Conservation (phyloP, 1,140 invertebrate species). For the Octopus sinensis region DNA sequence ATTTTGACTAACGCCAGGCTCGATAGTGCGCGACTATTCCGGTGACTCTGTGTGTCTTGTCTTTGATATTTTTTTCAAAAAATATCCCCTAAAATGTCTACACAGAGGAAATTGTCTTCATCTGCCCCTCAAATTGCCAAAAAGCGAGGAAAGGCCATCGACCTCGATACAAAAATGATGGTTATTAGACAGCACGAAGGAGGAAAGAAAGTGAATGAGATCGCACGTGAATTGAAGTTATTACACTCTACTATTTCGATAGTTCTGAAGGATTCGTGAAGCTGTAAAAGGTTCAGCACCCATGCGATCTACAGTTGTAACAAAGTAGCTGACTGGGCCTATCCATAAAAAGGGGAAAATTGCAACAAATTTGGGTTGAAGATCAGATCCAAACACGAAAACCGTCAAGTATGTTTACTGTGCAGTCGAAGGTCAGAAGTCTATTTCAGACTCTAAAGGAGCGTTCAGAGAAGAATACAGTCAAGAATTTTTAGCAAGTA, state of each 20-base stretch:
- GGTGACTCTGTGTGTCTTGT: no score
- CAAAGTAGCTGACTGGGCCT: background rate
- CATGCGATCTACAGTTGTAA: background rate
- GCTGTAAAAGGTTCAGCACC: conserved; percentile 1
- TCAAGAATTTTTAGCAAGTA: background rate
- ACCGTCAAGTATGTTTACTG: background rate
- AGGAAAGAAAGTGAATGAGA: no score
- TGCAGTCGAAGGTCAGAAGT: conserved; percentile 1
- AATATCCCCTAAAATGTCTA: no score
- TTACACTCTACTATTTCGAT: background rate
- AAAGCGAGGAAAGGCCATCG: no score
- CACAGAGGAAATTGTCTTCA: no score
- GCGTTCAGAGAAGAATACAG: background rate
- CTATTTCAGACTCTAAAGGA: conserved; percentile 1
- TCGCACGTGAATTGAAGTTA: background rate
- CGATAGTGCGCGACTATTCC: no score
- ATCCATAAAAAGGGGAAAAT: background rate
- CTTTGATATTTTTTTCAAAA: no score
- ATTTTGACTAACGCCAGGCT: no score
- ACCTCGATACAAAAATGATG: no score
- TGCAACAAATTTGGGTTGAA: background rate
- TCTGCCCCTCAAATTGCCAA: no score
- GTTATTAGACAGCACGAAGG: no score
- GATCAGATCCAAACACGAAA: background rate
- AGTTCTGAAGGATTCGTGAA: background rate